Conservation (phyloP, 2,113 vertebrate genomes). For the Galemys pyrenaicus region DNA sequence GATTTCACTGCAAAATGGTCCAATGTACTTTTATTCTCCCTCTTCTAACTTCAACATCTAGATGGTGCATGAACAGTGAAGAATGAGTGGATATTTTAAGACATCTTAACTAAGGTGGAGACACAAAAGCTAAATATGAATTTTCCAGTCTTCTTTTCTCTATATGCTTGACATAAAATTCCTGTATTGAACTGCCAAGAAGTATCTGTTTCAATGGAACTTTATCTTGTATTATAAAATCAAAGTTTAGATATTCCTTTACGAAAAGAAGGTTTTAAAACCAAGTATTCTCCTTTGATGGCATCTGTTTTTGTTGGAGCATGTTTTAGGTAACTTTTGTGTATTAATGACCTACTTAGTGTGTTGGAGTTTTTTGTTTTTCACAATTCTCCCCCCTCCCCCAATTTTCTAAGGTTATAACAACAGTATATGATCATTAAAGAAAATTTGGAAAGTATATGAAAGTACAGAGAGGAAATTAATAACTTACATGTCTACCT, state of each 20-base stretch:
- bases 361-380: slow-evolving; percentile 15
- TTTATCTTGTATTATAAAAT: background rate
- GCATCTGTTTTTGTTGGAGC: background rate
- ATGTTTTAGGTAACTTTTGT: slow-evolving; percentile 37
- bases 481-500: background rate
- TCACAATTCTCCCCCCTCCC: background rate
- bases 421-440: background rate
- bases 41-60: slow-evolving; percentile 36
- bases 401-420: background rate
- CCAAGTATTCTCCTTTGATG: background rate
- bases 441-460: background rate
- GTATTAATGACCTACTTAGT: background rate
- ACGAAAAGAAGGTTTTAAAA: slow-evolving; percentile 4
- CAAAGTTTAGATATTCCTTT: slow-evolving; percentile 32
- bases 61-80: slow-evolving; percentile 41
- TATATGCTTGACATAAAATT: slow-evolving; percentile 9
- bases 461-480: slow-evolving; percentile 15
- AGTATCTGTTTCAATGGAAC: background rate
- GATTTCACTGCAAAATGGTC: slow-evolving; percentile 57
- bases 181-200: background rate
- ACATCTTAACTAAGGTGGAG: slow-evolving; percentile 63
- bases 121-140: slow-evolving; percentile 50
- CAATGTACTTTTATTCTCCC: background rate
- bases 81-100: slow-evolving; percentile 67
- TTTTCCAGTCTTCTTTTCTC: slow-evolving; percentile 29